Evolutionary conservation across 2,888 invertebrate species (phyloP).

Genomic region (Trichacis sp.): DNA sequence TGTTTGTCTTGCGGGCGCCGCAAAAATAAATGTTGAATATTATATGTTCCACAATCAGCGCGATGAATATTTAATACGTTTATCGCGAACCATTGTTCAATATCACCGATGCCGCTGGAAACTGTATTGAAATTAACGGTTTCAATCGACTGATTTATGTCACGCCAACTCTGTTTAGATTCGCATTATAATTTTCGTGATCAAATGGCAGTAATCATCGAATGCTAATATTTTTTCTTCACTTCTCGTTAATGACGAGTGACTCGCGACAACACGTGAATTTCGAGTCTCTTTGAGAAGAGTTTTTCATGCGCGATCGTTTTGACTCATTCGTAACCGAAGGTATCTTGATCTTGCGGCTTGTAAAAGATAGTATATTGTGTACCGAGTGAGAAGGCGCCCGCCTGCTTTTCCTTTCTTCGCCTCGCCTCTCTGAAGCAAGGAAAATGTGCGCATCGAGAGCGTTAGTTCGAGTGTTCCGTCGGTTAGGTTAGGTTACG

Average conservation of each 20-base stretch:
- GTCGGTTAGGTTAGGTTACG: no score
- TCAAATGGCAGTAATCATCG: constrained; percentile 43
- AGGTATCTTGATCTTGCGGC: no score
- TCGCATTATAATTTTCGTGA: constrained; percentile 44
- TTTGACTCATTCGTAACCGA: no score
- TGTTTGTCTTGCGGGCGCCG: not conserved
- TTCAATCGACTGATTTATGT: constrained; percentile 43
- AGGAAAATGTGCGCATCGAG: no score
- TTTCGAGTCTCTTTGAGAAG: no score
- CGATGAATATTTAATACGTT: constrained; percentile 42
- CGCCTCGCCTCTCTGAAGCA: no score
- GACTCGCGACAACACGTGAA: no score
- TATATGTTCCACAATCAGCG: constrained; percentile 14
- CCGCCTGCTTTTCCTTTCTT: no score
- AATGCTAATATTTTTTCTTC: constrained; percentile 45
- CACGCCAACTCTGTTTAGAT: constrained; percentile 42
- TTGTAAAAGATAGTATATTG: no score
- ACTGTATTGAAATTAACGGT: constrained; percentile 44
- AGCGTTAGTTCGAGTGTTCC: no score
- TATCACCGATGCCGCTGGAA: constrained; percentile 35
- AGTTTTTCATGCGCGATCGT: no score
- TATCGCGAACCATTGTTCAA: constrained; percentile 41
- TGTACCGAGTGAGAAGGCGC: no score
- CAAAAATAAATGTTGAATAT: constrained; percentile 24
- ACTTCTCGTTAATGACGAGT: constrained; percentile 43